phyloP scores from a whole-genome alignment of 1,140 invertebrate species.

The Danaus melanippus region DNA sequence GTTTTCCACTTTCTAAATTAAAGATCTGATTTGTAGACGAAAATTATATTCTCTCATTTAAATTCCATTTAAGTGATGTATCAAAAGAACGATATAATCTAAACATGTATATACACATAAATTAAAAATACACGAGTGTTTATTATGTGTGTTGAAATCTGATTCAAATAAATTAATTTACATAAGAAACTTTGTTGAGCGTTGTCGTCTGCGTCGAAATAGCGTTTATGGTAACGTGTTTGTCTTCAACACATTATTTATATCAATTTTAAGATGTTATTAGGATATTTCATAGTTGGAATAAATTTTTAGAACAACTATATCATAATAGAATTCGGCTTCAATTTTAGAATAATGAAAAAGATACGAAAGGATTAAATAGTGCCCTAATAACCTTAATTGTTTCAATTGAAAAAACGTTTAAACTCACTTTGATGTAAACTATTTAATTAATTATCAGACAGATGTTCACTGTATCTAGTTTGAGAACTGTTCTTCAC shows the following conservation, averaged over 20 bases:
- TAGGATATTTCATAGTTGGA: no score
- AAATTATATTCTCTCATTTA: constrained; percentile 26
- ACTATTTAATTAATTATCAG: constrained; percentile 26
- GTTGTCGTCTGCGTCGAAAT: constrained; percentile 9
- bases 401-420: constrained; percentile 65
- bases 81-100: constrained; percentile 25
- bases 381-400: constrained; percentile 57
- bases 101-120: constrained; percentile 21
- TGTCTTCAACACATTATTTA: no score
- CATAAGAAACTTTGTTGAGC: constrained; percentile 3
- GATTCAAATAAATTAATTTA: constrained; percentile 9
- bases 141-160: constrained; percentile 23
- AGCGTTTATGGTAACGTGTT: no score
- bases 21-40: constrained; percentile 38
- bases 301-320: no score
- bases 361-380: constrained; percentile 8
- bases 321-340: no score
- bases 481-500: no score
- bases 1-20: constrained; percentile 43
- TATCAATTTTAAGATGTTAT: no score
- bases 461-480: constrained; percentile 14
- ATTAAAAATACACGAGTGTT: constrained; percentile 22
- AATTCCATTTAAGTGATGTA: constrained; percentile 17
- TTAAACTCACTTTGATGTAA: constrained; percentile 17
- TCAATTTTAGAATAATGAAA: background rate